Evolutionary conservation across 2,797 vertebrate species (phyloP).

Genomic region (Pseudocheirus occidentalis): DNA sequence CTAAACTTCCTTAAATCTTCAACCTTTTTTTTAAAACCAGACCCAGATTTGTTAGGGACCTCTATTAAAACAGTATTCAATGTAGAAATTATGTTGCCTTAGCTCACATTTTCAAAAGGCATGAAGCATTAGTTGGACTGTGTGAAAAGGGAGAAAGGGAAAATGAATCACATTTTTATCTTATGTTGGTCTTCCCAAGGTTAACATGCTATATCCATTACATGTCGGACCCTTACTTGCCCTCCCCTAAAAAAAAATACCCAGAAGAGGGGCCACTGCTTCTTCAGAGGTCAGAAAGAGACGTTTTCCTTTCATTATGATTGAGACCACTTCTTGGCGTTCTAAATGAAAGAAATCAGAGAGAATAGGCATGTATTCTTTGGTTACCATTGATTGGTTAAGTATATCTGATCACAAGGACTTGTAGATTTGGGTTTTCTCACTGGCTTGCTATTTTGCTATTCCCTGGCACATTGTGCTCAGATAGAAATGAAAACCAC

Average conservation of each 20-base stretch:
- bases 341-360: background rate
- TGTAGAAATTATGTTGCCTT: background rate
- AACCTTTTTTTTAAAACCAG: background rate
- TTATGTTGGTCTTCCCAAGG: background rate
- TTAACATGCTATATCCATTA: background rate
- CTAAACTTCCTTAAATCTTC: background rate
- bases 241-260: background rate
- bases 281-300: background rate
- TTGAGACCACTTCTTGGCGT: background rate
- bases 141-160: background rate
- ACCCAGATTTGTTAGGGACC: slow-evolving; percentile 24
- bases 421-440: background rate
- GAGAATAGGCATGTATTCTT: background rate
- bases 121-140: background rate
- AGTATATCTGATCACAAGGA: background rate
- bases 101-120: background rate
- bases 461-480: background rate
- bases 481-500: background rate
- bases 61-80: background rate
- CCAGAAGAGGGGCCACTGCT: background rate
- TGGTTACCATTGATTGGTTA: background rate
- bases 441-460: background rate
- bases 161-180: slow-evolving; percentile 11
- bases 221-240: background rate
- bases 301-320: background rate